Evolutionary conservation across 1,140 invertebrate species (phyloP).

Genomic region (Cyphomyrmex costatus): DNA sequence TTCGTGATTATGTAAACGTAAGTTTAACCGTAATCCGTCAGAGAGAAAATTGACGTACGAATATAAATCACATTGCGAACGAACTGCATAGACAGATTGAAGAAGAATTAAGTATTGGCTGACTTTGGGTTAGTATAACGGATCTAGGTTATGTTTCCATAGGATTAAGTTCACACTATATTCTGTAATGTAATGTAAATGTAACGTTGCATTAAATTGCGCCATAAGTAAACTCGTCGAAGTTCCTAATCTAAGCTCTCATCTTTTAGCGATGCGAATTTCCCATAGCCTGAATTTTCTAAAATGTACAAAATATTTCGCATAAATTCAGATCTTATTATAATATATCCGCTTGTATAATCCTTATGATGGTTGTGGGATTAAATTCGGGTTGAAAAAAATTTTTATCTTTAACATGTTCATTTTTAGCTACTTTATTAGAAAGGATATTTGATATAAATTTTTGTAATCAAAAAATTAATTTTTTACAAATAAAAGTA

Average conservation of each 20-base stretch:
- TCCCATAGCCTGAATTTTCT: neutral
- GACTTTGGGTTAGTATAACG: slow-evolving; percentile 20
- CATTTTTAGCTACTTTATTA: neutral
- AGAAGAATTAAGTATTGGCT: slow-evolving; percentile 33
- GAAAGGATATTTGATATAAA: neutral
- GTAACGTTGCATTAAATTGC: slow-evolving; percentile 24
- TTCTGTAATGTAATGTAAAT: slow-evolving; percentile 50
- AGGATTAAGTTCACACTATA: slow-evolving; percentile 21
- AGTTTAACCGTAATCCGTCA: slow-evolving; percentile 49
- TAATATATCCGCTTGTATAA: neutral
- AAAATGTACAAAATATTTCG: slow-evolving; percentile 1
- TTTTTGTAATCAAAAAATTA: neutral
- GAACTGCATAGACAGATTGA: neutral
- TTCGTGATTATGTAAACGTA: slow-evolving; percentile 36
- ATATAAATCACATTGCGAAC: slow-evolving; percentile 38
- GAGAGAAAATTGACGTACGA: slow-evolving; percentile 23
- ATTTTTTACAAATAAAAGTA: neutral
- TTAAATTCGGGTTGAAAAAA: neutral
- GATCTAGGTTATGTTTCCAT: slow-evolving; percentile 44
- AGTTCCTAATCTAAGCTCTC: slow-evolving; percentile 42
- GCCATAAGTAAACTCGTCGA: slow-evolving; percentile 24
- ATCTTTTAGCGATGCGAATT: slow-evolving; percentile 24
- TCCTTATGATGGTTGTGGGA: neutral
- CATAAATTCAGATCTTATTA: neutral
- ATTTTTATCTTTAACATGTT: neutral